phyloP scores from a whole-genome alignment of 2,113 vertebrate genomes.

The Crotalus tigris region DNA sequence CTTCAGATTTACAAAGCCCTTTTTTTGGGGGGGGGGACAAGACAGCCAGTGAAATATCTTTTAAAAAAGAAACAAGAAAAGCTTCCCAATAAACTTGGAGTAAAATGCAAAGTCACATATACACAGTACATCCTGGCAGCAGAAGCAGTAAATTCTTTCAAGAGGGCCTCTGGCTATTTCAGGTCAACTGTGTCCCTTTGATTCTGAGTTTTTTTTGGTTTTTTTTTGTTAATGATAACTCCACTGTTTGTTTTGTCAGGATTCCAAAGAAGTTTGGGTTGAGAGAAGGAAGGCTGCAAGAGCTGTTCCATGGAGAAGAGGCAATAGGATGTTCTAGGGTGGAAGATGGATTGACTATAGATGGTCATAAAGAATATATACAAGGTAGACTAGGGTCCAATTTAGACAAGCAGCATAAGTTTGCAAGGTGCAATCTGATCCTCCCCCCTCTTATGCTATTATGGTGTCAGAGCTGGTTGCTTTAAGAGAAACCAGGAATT shows the following conservation, averaged over 20 bases:
- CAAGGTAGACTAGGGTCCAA: neutral
- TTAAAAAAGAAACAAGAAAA: neutral
- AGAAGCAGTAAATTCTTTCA: neutral
- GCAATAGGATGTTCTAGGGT: neutral
- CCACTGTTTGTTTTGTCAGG: neutral
- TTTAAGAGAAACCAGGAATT: neutral
- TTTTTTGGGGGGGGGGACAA: no score
- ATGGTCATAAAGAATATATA: neutral
- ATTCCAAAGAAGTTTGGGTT: neutral
- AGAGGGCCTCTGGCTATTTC: neutral
- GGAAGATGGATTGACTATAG: neutral
- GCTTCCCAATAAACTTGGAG: neutral
- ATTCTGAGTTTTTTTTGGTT: neutral
- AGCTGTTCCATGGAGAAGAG: neutral
- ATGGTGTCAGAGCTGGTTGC: neutral
- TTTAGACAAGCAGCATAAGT: neutral
- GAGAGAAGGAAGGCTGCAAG: neutral
- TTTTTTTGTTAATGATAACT: neutral
- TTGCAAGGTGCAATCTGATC: neutral
- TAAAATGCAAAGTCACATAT: neutral
- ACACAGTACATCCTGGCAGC: no score
- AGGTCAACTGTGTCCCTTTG: neutral
- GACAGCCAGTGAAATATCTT: neutral
- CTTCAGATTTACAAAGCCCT: no score
- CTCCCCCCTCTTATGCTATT: no score